Evolutionary conservation across 2,888 invertebrate genomes (phyloP).

Genomic region (Apoda limacodes): DNA sequence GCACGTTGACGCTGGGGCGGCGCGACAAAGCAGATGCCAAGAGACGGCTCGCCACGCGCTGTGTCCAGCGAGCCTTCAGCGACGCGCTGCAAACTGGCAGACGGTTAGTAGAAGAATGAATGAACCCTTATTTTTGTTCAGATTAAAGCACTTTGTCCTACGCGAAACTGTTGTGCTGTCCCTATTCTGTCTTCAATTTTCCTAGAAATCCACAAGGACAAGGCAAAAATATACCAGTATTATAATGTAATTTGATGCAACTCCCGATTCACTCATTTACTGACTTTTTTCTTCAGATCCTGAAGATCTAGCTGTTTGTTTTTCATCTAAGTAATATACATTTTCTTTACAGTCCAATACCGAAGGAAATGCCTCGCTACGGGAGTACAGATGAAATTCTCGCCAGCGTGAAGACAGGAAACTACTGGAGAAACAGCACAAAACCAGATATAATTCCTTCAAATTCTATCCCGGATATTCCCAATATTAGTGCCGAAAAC

Average conservation of each 20-base stretch:
- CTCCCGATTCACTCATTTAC: too few relatives aligned
- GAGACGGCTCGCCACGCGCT: constrained; percentile 43
- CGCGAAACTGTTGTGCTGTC: too few relatives aligned
- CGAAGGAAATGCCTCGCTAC: constrained; percentile 33
- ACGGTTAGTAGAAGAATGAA: too few relatives aligned
- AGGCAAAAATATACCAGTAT: too few relatives aligned
- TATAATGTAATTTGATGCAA: too few relatives aligned
- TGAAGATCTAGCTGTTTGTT: too few relatives aligned
- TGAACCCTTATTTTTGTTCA: too few relatives aligned
- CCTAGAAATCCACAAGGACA: too few relatives aligned
- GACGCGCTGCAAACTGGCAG: constrained; percentile 36
- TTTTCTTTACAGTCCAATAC: constrained; percentile 24
- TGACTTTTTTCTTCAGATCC: too few relatives aligned
- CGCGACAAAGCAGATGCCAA: constrained; percentile 60
- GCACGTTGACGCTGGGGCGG: constrained; percentile 56
- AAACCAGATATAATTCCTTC: constrained; percentile 59
- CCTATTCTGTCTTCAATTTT: too few relatives aligned
- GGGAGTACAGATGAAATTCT: constrained; percentile 53
- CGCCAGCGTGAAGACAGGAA: constrained; percentile 46
- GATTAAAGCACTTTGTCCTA: too few relatives aligned
- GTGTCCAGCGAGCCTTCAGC: constrained; percentile 48
- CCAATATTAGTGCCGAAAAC: constrained; percentile 24
- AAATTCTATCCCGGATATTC: constrained; percentile 30
- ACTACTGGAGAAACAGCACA: constrained; percentile 50
- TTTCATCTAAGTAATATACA: too few relatives aligned